Percentiles rank a stretch among this genome's conserved stretches.
Evolutionary conservation across 2,113 vertebrate genomes (phyloP).

Genomic region (Nothoprocta pentlandii): DNA sequence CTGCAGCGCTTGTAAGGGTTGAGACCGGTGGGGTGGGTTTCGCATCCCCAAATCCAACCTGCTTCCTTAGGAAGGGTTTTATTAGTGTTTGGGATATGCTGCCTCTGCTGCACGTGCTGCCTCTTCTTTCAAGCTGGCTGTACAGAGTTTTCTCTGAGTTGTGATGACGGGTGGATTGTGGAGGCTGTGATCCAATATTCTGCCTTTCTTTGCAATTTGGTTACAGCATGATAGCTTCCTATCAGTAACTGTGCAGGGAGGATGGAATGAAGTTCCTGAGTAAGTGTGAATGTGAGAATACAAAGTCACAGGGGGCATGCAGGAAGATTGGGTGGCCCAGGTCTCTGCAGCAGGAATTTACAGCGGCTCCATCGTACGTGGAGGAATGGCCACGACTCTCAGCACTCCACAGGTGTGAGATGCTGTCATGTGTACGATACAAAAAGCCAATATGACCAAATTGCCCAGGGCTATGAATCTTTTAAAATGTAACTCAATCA

Average conservation of each 20-base stretch:
- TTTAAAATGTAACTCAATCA: background rate
- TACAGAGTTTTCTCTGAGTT: constrained; percentile 15
- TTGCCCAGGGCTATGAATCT: background rate
- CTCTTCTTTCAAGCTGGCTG: background rate
- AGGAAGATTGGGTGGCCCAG: background rate
- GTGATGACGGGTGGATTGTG: background rate
- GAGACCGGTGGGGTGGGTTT: background rate
- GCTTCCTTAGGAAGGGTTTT: background rate
- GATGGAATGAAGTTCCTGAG: constrained; percentile 11
- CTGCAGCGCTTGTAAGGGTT: background rate
- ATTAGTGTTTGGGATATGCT: background rate
- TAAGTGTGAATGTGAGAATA: background rate
- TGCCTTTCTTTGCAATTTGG: constrained; percentile 49
- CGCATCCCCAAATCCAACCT: background rate
- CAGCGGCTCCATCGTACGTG: background rate
- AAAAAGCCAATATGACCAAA: background rate
- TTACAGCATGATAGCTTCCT: constrained; percentile 37
- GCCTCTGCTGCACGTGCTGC: background rate
- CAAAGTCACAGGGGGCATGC: background rate
- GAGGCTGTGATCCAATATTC: constrained; percentile 32
- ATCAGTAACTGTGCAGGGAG: background rate
- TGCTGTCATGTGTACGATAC: background rate
- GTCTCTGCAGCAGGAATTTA: background rate
- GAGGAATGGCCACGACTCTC: background rate
- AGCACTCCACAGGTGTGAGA: background rate